These are phyloP conservation scores for Vireo griseus DNA, from an alignment of 2,797 vertebrate species.

Conservation along the genomic window DNA sequence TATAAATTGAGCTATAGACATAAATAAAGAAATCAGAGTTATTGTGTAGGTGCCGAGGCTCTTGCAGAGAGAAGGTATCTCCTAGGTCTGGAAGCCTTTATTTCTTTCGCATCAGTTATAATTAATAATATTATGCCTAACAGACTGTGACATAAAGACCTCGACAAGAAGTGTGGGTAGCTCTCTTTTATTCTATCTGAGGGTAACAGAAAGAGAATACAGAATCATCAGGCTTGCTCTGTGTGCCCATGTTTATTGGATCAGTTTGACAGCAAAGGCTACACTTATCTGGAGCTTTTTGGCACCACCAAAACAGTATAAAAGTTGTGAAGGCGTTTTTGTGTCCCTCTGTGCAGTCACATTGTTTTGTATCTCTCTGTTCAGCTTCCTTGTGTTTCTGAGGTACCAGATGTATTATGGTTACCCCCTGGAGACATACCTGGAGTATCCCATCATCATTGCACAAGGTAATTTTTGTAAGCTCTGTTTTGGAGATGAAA, in stretches of 20 bases:
- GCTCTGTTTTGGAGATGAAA: neutral
- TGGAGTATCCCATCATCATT: constrained; percentile 93
- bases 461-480: constrained; percentile 81
- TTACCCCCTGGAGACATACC: constrained; percentile 88
- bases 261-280: neutral
- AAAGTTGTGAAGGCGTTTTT: neutral
- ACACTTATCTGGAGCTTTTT: neutral
- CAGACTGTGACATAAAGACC: neutral
- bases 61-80: neutral
- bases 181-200: neutral
- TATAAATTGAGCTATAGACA: neutral
- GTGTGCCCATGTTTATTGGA: neutral
- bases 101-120: neutral
- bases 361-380: neutral
- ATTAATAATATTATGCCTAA: neutral
- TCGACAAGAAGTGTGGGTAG: neutral
- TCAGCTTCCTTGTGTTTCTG: constrained; percentile 90
- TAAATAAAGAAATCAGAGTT: neutral
- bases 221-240: neutral
- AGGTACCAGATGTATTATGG: constrained; percentile 91
- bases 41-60: neutral
- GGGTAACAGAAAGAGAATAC: neutral
- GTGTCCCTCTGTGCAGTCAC: neutral
- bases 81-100: neutral
- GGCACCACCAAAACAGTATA: neutral